Base-by-base conservation (phyloP, 2,888 invertebrate genomes). In the Napeogenes sylphis region DNA sequence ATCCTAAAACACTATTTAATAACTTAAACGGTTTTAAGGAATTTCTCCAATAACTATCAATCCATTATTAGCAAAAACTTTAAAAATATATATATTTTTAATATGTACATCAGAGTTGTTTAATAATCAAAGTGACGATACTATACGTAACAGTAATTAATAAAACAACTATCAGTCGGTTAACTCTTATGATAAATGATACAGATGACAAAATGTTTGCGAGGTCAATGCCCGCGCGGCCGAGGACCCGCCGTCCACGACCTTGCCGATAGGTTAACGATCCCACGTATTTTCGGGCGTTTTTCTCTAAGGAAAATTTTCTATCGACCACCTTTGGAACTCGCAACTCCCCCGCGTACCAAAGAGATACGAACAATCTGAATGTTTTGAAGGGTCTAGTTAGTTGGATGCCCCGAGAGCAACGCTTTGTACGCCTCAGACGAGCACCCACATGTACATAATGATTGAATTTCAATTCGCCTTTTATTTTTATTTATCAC, bases 281-380 rank as follows among this genome's bases (percentile, higher is more conserved):
- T 84, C 77, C 68, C 68, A 70, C 75, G 75, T 82, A 84, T 86
- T 87, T 87, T 86, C 83, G 82, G 82, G 75, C 78, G 80, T 83
- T 87, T 87, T 87, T 87, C 86, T 85, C 81, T 71, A 77, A 82
- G 84, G 85, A 87, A 88, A 88, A 86, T 84, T 82, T 72, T 63
- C 71, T 72, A 75, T 71, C 64, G 71, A 68, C 85, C 82, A 83
- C 32, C n/a, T 8, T 56, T 45, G 69, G 86, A 82, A 53, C 85
- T 72, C 51, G 72, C 75, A 10, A 64, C 45, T 73, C 71, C 63
- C 75, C 61, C 71, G 38, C 55, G 4, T 4, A 5, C 30, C 38
- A 59, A 13, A 56, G 61, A 63, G 6, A 10, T 8, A 33, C 38
- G 38, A 62, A n/a, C 33, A 12, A 14, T 13, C 35, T 13, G 46